Percentiles rank a stretch among this genome's conserved stretches.
Conservation (phyloP, 2,888 invertebrate species). For the Ornithoptera alexandrae region DNA sequence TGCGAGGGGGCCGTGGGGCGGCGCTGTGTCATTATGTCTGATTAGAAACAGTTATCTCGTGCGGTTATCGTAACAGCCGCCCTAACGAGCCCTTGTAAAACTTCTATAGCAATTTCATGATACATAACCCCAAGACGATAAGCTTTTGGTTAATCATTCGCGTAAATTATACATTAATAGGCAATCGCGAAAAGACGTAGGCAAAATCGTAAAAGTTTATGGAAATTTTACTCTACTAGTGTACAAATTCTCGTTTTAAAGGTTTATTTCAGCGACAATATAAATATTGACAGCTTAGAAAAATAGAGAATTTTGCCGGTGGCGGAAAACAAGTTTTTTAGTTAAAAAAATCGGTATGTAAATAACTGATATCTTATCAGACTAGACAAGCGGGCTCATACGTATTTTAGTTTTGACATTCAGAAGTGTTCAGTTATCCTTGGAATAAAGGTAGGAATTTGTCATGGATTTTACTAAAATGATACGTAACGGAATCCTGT, state of each 20-base stretch:
- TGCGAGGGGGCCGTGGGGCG: conserved; percentile 35
- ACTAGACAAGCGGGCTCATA: not conserved
- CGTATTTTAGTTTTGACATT: conserved; percentile 23
- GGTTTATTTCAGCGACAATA: conserved; percentile 13
- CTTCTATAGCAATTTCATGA: conserved; percentile 66
- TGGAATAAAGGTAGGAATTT: conserved; percentile 29
- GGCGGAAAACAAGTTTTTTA: conserved; percentile 3
- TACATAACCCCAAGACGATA: conserved; percentile 62
- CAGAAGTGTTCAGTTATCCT: not conserved
- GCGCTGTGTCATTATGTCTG: conserved; percentile 66
- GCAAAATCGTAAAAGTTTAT: conserved; percentile 24
- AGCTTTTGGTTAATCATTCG: conserved; percentile 61
- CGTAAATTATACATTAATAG: conserved; percentile 54
- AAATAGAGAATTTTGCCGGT: conserved; percentile 13
- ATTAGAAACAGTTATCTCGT: conserved; percentile 76
- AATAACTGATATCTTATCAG: conserved; percentile 13
- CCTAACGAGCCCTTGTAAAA: conserved; percentile 74
- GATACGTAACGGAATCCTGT: conserved; percentile 43
- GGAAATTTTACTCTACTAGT: conserved; percentile 19
- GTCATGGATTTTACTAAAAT: conserved; percentile 43
- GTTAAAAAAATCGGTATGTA: conserved; percentile 1
- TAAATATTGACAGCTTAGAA: conserved; percentile 16
- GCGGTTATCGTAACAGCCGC: conserved; percentile 71
- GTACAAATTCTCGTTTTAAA: conserved; percentile 22
- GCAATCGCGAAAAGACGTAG: conserved; percentile 23